Evolutionary conservation across 2,113 vertebrate species (phyloP).

Genomic region (Dipodomys merriami): DNA sequence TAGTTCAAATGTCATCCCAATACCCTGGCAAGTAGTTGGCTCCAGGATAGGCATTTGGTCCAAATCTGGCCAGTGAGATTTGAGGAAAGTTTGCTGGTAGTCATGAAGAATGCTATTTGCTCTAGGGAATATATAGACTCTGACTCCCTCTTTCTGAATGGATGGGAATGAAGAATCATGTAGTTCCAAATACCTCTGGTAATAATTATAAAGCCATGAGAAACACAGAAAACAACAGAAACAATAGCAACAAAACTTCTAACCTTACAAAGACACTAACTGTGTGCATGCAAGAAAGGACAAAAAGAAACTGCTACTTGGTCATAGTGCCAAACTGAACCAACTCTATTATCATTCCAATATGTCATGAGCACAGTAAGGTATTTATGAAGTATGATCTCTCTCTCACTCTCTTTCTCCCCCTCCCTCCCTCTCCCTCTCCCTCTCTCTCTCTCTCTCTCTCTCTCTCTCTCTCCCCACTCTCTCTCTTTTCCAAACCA

Average conservation of each 20-base stretch:
- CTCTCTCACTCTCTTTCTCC: too few species aligned
- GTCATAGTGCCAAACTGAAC: not conserved
- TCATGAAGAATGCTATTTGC: not conserved
- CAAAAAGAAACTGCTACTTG: not conserved
- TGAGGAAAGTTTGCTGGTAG: not conserved
- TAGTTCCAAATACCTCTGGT: not conserved
- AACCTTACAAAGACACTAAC: not conserved
- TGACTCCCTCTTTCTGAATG: not conserved
- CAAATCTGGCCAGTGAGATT: not conserved
- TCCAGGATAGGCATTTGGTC: not conserved
- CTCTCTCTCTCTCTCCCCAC: too few species aligned
- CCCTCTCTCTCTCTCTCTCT: too few species aligned
- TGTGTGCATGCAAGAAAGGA: not conserved
- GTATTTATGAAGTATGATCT: not conserved
- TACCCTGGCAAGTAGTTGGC: not conserved
- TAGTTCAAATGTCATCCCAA: not conserved
- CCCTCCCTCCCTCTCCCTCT: too few species aligned
- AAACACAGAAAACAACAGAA: not conserved
- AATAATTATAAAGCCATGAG: not conserved
- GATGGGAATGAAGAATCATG: not conserved
- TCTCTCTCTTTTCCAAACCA: not conserved
- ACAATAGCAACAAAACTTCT: not conserved
- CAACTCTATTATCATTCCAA: not conserved
- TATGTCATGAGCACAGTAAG: not conserved
- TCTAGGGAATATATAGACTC: not conserved